Conservation (phyloP, 1,140 invertebrate genomes). For the Hyles euphorbiae region DNA sequence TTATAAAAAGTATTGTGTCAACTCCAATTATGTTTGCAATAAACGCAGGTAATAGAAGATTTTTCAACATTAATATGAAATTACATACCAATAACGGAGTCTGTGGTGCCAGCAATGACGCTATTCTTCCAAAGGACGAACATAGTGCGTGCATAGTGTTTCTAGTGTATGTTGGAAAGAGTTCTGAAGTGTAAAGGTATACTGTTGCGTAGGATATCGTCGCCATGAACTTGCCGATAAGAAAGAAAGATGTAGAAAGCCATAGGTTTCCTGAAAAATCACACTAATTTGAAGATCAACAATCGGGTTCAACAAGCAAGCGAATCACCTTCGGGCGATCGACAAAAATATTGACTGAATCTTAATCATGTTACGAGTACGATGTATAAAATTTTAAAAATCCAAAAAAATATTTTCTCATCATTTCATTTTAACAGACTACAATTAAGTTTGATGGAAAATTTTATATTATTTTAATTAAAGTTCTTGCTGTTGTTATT, state of each 20-base stretch:
- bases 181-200: constrained; percentile 16
- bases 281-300: background rate
- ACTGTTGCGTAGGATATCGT: constrained; percentile 15
- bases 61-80: background rate
- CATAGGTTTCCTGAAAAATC: constrained; percentile 7
- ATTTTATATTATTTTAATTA: no score
- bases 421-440: no score
- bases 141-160: constrained; percentile 22
- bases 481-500: no score
- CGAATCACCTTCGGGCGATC: no score
- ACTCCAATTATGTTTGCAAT: no score
- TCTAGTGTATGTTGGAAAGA: constrained; percentile 19
- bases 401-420: no score
- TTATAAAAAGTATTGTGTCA: no score
- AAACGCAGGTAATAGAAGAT: no score
- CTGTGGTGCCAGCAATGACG: constrained; percentile 16
- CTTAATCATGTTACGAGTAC: no score
- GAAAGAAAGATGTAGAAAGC: constrained; percentile 5
- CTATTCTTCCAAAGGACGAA: constrained; percentile 17
- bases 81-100: constrained; percentile 17
- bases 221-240: constrained; percentile 12
- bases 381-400: no score
- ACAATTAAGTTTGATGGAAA: no score
- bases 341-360: no score
- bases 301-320: background rate